phyloP scores from a whole-genome alignment of 2,797 vertebrate species.

The Phoebastria nigripes region DNA sequence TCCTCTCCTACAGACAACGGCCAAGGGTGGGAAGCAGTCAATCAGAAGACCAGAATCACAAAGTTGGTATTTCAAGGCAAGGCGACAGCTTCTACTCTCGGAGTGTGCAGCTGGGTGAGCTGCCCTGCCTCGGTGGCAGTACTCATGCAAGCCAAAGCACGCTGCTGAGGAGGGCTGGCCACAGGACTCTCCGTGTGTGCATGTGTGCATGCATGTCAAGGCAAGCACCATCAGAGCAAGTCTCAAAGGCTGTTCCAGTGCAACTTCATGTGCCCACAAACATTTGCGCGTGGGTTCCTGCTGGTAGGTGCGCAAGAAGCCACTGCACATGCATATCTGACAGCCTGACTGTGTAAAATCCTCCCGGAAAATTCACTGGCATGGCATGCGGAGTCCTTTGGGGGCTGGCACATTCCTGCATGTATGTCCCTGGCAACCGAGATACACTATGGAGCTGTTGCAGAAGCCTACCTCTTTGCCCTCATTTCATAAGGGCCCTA shows the following conservation, averaged over 20 bases:
- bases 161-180: neutral
- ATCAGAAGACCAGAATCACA: neutral
- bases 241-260: neutral
- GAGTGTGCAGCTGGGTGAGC: neutral
- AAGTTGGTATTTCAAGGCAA: neutral
- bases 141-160: neutral
- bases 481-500: neutral
- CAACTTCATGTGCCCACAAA: neutral
- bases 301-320: neutral
- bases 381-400: neutral
- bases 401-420: neutral
- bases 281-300: neutral
- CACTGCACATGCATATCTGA: accelerated
- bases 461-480: neutral
- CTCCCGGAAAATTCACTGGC: neutral
- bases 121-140: neutral
- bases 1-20: neutral
- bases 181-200: neutral
- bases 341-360: neutral
- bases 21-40: neutral
- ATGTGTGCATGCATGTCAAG: neutral
- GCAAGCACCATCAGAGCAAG: neutral
- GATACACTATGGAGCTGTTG: neutral
- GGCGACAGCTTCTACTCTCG: neutral
- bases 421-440: neutral